Conservation (phyloP, 2,888 invertebrate genomes). For the Trilocha varians region DNA sequence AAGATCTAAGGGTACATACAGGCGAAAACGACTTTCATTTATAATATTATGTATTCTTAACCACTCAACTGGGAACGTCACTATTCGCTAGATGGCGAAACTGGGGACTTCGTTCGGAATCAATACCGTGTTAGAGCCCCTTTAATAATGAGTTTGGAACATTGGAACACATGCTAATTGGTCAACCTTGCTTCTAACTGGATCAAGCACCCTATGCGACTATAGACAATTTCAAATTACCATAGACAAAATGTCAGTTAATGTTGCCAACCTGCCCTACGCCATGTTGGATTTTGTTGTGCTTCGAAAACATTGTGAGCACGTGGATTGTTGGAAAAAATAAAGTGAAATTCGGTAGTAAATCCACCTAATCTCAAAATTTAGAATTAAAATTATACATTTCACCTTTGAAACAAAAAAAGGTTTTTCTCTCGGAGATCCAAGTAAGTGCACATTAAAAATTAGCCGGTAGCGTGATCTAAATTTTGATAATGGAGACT, state of each 20-base stretch:
- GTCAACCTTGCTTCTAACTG: no score
- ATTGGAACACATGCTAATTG: no score
- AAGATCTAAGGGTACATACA: no score
- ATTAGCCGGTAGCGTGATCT: conserved; percentile 46
- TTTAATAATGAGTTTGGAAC: no score
- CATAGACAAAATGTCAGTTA: conserved; percentile 6
- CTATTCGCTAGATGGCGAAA: no score
- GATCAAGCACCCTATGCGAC: background rate
- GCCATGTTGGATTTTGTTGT: conserved; percentile 80
- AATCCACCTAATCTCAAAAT: conserved; percentile 34
- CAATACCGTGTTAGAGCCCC: no score
- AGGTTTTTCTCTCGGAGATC: conserved; percentile 37
- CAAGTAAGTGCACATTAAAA: conserved; percentile 47
- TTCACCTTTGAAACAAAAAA: conserved; percentile 31
- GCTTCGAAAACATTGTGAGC: conserved; percentile 79
- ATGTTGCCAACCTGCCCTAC: conserved; percentile 41
- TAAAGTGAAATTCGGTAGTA: conserved; percentile 63
- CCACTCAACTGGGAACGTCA: no score
- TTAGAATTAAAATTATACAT: conserved; percentile 33
- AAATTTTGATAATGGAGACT: conserved; percentile 41
- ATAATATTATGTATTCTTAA: no score
- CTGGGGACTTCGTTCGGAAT: no score
- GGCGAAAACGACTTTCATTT: no score
- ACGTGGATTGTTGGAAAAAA: conserved; percentile 75
- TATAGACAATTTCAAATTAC: background rate